A percentile compares a stretch with the other conserved stretches of the same genome.
phyloP scores from a whole-genome alignment of 2,797 vertebrate genomes.

The Lophura swinhoii region DNA sequence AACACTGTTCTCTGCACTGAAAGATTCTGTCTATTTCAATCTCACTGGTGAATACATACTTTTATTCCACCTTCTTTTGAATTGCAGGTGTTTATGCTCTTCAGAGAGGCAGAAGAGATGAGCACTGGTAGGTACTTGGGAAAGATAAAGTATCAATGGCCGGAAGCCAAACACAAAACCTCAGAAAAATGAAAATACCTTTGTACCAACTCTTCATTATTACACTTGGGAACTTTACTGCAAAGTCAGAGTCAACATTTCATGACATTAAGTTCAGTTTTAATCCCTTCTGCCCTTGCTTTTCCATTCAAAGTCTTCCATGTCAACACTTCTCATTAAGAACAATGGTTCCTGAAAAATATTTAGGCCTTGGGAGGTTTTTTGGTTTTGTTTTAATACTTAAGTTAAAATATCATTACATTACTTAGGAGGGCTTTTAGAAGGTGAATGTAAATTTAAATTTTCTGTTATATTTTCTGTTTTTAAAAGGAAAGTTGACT shows the following conservation, averaged over 20 bases:
- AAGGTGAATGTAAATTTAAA: background rate
- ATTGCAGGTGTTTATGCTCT: background rate
- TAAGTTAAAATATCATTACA: background rate
- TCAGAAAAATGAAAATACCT: background rate
- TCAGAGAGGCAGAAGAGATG: background rate
- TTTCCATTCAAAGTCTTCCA: background rate
- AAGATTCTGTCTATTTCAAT: background rate
- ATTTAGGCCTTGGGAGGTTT: background rate
- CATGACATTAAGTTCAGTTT: accelerated
- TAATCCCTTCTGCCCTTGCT: background rate
- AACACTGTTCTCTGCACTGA: background rate
- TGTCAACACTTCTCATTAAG: background rate
- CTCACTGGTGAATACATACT: background rate
- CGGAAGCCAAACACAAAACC: background rate
- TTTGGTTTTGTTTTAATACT: background rate
- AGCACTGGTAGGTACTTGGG: background rate
- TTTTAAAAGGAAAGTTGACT: background rate
- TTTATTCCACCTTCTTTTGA: background rate
- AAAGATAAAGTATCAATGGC: background rate
- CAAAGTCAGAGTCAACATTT: background rate
- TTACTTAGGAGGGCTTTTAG: background rate
- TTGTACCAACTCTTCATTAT: background rate
- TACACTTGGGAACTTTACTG: background rate
- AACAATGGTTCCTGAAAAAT: background rate
- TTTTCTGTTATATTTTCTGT: background rate